Evolutionary conservation across 2,888 invertebrate genomes (phyloP).

Genomic region (Trimorus sp.): DNA sequence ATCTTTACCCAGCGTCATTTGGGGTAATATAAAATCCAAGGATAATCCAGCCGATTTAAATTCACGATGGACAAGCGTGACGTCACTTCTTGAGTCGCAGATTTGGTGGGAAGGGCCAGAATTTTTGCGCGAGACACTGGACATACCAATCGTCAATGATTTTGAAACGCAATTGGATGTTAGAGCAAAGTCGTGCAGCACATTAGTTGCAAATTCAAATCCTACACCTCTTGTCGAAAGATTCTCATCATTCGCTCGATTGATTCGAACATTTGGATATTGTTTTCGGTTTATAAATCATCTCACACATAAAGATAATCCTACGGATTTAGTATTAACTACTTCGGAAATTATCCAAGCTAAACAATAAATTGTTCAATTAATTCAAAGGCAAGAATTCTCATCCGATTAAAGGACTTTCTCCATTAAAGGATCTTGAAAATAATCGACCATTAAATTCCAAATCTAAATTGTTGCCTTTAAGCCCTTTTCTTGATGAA

Average conservation of each 20-base stretch:
- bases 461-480: background rate
- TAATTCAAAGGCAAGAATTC: background rate
- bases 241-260: background rate
- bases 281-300: background rate
- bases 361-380: background rate
- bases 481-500: background rate
- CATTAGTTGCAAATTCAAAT: too few relatives aligned
- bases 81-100: background rate
- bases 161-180: background rate
- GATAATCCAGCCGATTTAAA: conserved; percentile 15
- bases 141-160: background rate
- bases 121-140: background rate
- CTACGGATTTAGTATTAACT: too few relatives aligned
- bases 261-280: background rate
- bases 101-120: conserved; percentile 15
- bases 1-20: background rate
- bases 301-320: too few relatives aligned
- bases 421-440: background rate
- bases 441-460: background rate
- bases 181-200: too few relatives aligned
- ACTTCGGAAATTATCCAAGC: conserved; percentile 3
- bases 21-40: background rate
- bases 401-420: too few relatives aligned
- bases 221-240: too few relatives aligned
- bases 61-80: background rate